Base-by-base conservation (phyloP, 2,797 vertebrate species). In the Rhinella marina region DNA sequence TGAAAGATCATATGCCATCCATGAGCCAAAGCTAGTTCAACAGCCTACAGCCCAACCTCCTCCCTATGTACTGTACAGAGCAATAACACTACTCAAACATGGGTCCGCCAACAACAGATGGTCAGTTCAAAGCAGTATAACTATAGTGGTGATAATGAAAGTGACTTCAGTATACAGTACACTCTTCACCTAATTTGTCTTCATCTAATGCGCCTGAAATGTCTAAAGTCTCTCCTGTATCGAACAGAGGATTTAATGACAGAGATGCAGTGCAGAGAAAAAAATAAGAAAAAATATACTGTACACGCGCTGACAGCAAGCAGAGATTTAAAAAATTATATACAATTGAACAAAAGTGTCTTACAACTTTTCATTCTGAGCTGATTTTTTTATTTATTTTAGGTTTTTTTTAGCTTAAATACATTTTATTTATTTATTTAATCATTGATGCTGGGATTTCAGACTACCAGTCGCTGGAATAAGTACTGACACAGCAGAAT, bases 31-130 rank as follows among this genome's bases (percentile, higher is more conserved):
- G 90, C 93, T 91, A 89, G 91, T 88, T 32, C 95, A 91, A 70
- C 90, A 95, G 2, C 89, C 88, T 79, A 92, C 92, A 0, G 0
- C 87, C 0, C 92, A 94, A 84, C 91, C 93, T 11, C 96, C 94
- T 72, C 92, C 93, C 64, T 98, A 94, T 27, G 93, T 93, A n/a
- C n/a, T n/a, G n/a, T n/a, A 72, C 96, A 96, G 59, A 95, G 95
- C 82, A 95, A 93, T 93, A 99, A 98, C 86, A 97, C 97, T 82
- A 99, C 98, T 0, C 97, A 98, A 91, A 98, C 96, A 16, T 99
- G 98, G 98, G 97, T 99, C 16, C 96, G 93, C n/a, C 98, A 99
- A 90, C 98, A 99, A 91, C 98, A 99, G 92, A 96, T 98, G 96
- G 98, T 98, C 19, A 93, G 95, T 0, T 96, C 97, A 1, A 97